Conservation (phyloP, 2,797 vertebrate genomes). For the Enteromius unitaeniatus region DNA sequence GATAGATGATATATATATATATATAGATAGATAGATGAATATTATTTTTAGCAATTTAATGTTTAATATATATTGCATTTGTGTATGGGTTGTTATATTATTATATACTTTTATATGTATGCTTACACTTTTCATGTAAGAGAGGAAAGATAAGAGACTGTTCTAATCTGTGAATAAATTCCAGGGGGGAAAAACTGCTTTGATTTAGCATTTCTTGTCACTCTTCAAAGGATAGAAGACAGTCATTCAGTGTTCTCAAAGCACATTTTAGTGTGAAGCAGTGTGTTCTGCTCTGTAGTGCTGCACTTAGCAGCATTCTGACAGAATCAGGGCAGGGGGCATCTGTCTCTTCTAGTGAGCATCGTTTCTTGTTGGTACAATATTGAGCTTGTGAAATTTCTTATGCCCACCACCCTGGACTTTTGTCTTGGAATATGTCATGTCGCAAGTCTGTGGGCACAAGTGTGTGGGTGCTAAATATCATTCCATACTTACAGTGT, state of each 20-base stretch:
- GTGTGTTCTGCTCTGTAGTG: constrained; percentile 1
- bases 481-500: neutral
- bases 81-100: neutral
- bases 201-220: neutral
- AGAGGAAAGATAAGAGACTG: neutral
- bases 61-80: neutral
- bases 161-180: neutral
- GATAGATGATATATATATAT: too few relatives aligned
- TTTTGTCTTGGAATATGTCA: neutral
- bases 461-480: constrained; percentile 10
- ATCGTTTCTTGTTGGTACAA: neutral
- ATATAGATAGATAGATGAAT: too few relatives aligned
- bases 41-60: neutral
- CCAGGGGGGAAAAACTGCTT: neutral
- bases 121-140: neutral
- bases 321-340: constrained; percentile 46
- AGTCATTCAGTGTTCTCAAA: neutral
- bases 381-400: neutral
- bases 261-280: constrained; percentile 8
- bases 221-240: neutral
- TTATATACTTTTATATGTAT: neutral
- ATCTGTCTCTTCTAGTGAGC: neutral
- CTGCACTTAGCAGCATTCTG: constrained; percentile 16
- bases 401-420: neutral
- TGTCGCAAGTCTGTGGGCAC: neutral